Conservation (phyloP, 2,113 vertebrate genomes). For the Eolophus roseicapilla region DNA sequence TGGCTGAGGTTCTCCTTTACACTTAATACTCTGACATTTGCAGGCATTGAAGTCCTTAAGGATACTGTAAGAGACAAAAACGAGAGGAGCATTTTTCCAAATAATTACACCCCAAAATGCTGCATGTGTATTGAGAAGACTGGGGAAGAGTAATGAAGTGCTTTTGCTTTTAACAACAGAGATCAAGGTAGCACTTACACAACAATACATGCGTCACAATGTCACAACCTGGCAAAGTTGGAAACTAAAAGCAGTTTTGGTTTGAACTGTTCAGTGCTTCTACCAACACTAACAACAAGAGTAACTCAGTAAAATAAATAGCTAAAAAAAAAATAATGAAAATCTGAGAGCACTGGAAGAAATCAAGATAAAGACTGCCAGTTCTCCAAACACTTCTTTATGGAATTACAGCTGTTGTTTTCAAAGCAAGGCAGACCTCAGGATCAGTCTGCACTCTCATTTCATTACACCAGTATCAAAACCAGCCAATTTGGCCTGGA, state of each 20-base stretch:
- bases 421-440: neutral
- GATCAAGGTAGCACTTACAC: neutral
- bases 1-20: conserved; percentile 79
- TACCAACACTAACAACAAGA: neutral
- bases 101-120: neutral
- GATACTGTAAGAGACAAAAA: conserved; percentile 75
- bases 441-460: neutral
- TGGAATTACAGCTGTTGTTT: neutral
- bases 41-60: conserved; percentile 94
- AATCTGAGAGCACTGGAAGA: neutral
- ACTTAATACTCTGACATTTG: conserved; percentile 79
- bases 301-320: neutral
- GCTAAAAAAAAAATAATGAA: neutral
- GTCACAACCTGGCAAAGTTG: neutral
- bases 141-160: neutral
- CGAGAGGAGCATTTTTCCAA: neutral
- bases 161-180: neutral
- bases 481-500: neutral
- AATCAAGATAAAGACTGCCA: neutral
- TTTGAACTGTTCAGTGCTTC: neutral
- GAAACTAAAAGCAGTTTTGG: neutral
- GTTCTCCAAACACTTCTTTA: neutral
- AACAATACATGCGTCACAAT: neutral
- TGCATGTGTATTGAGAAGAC: neutral
- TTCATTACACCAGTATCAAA: neutral